A percentile compares a stretch with the other conserved stretches of the same genome.
These are phyloP conservation scores for Halcyon smyrnensis DNA, from an alignment of 2,797 vertebrate species.

Conservation along the genomic window DNA sequence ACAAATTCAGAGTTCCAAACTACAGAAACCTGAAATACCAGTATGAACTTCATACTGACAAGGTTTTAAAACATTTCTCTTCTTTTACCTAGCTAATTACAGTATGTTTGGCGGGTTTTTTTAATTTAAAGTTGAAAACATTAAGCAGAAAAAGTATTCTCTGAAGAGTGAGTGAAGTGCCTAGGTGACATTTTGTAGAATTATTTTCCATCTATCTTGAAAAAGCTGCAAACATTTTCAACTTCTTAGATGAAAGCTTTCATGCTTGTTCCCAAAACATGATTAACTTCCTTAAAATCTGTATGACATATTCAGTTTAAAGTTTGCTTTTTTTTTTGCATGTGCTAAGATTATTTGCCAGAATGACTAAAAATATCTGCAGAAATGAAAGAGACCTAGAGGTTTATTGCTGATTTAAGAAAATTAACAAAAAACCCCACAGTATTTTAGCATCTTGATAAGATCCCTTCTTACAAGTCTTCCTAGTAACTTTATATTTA, in stretches of 20 bases:
- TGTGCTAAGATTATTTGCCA: background rate
- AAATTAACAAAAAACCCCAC: background rate
- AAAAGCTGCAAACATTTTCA: background rate
- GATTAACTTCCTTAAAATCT: conserved; percentile 15
- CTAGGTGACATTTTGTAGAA: background rate
- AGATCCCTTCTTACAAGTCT: background rate
- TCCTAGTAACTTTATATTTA: background rate
- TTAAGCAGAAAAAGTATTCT: background rate
- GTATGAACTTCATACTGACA: background rate
- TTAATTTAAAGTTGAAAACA: background rate
- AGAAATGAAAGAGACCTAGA: background rate
- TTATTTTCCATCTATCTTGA: background rate
- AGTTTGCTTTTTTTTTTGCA: background rate
- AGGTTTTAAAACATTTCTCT: background rate
- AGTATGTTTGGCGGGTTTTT: background rate
- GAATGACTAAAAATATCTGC: background rate
- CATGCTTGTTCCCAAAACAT: background rate
- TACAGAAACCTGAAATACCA: background rate
- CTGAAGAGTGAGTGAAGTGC: background rate
- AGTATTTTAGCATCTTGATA: background rate
- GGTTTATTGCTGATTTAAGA: background rate
- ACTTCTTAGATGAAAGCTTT: conserved; percentile 34
- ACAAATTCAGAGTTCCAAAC: background rate
- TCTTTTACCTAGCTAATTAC: background rate
- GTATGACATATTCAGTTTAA: conserved; percentile 28